Conservation (phyloP, 2,113 vertebrate genomes). For the Narcine bancroftii region DNA sequence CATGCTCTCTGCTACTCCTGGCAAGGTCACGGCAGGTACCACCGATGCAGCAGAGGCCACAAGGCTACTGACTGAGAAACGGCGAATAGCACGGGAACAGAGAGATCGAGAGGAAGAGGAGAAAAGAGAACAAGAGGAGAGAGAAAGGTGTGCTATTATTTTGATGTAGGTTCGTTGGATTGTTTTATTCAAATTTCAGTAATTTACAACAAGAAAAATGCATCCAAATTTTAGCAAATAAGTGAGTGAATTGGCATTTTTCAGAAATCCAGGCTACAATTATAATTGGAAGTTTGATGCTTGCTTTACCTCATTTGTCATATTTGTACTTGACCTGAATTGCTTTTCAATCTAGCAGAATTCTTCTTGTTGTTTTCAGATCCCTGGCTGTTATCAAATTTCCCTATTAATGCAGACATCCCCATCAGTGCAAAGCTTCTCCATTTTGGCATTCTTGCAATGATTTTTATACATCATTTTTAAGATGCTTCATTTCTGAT, state of each 20-base stretch:
- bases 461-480: background rate
- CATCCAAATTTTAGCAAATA: background rate
- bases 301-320: background rate
- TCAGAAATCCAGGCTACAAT: background rate
- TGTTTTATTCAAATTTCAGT: background rate
- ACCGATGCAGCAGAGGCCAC: constrained; percentile 86
- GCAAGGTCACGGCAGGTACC: constrained; percentile 73
- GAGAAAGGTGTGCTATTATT: constrained; percentile 62
- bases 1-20: constrained; percentile 38
- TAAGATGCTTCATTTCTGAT: background rate
- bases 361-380: background rate
- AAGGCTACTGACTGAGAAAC: constrained; percentile 79
- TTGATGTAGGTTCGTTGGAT: background rate
- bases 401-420: background rate
- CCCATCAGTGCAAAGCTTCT: background rate
- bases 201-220: background rate
- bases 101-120: constrained; percentile 80
- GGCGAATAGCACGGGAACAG: constrained; percentile 82
- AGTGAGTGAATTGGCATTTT: no score
- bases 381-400: no score
- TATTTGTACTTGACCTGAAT: background rate
- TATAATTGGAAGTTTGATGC: background rate
- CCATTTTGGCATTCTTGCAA: no score
- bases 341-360: background rate
- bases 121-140: constrained; percentile 67